Conservation (phyloP, 2,888 invertebrate species). For the Drosophila subsilvestris region DNA sequence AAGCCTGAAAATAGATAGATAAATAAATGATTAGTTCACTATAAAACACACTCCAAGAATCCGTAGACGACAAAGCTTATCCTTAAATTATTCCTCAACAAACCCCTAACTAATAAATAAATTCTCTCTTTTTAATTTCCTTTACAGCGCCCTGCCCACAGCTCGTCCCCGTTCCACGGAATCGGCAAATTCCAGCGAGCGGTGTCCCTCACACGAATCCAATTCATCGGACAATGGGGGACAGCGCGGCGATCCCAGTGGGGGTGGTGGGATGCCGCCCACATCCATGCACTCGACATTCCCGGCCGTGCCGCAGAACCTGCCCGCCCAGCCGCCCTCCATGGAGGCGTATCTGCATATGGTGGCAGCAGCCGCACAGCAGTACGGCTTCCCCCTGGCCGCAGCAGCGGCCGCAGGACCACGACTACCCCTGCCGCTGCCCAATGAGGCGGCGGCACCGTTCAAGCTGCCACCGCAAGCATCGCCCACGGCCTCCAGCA, state of each 20-base stretch:
- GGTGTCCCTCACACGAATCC: constrained; percentile 91
- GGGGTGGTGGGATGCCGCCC: constrained; percentile 60
- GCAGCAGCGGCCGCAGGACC: constrained; percentile 81
- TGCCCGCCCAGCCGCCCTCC: constrained; percentile 88
- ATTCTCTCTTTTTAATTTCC: constrained; percentile 1
- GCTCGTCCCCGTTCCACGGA: constrained; percentile 83
- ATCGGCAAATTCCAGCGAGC: constrained; percentile 86
- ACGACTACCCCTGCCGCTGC: constrained; percentile 85
- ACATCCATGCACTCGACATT: constrained; percentile 76
- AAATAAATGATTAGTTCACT: too few species aligned
- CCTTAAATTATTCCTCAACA: not conserved
- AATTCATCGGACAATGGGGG: constrained; percentile 88
- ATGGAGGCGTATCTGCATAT: constrained; percentile 92
- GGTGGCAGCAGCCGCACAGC: constrained; percentile 89
- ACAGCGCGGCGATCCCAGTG: constrained; percentile 21
- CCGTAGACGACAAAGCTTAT: too few species aligned
- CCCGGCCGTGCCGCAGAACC: constrained; percentile 86
- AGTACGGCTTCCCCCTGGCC: constrained; percentile 89
- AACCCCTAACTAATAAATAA: not conserved
- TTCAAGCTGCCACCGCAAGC: constrained; percentile 83
- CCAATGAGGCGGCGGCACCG: constrained; percentile 87
- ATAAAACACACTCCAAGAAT: too few species aligned
- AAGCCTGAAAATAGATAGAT: not conserved
- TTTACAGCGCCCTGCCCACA: constrained; percentile 82
- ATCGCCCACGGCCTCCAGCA: constrained; percentile 85